These are phyloP conservation scores for Blastobasis lacticolella DNA, from an alignment of 2,888 invertebrate species.

Conservation along the genomic window DNA sequence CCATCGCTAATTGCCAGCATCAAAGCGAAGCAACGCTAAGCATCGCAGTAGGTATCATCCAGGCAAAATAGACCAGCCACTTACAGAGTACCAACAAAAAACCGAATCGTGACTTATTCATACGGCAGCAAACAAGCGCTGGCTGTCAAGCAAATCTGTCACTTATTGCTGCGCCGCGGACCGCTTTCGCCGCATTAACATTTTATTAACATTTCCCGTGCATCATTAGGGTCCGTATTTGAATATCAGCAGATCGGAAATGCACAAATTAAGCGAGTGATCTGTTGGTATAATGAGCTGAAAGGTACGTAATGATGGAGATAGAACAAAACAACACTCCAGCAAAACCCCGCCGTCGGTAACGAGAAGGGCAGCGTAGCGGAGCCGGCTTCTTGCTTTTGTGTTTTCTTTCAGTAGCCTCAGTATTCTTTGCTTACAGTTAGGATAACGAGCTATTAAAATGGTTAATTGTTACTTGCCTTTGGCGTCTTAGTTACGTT, in stretches of 20 bases:
- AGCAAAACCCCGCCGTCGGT: constrained; percentile 58
- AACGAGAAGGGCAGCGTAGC: constrained; percentile 30
- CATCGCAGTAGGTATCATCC: background rate
- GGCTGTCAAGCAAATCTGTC: constrained; percentile 73
- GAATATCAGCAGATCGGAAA: constrained; percentile 73
- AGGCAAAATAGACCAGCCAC: constrained; percentile 7
- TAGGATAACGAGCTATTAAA: too few species aligned
- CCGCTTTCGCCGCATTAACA: constrained; percentile 69
- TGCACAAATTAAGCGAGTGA: constrained; percentile 74
- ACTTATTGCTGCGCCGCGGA: constrained; percentile 58
- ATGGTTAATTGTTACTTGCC: too few species aligned
- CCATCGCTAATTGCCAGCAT: too few species aligned
- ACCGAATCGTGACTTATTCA: constrained; percentile 68
- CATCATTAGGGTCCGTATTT: constrained; percentile 71
- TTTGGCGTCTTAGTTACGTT: too few species aligned
- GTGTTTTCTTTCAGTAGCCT: background rate
- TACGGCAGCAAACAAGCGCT: constrained; percentile 58
- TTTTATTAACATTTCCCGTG: constrained; percentile 71
- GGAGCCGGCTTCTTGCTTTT: constrained; percentile 31
- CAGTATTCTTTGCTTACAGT: background rate
- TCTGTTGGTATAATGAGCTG: constrained; percentile 69
- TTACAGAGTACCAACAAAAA: constrained; percentile 41
- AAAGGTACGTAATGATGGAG: constrained; percentile 57
- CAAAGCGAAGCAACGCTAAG: too few species aligned
- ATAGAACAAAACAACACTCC: constrained; percentile 65